A percentile compares a stretch with the other conserved stretches of the same genome.
phyloP scores from a whole-genome alignment of 2,113 vertebrate genomes.

The Tiliqua scincoides region DNA sequence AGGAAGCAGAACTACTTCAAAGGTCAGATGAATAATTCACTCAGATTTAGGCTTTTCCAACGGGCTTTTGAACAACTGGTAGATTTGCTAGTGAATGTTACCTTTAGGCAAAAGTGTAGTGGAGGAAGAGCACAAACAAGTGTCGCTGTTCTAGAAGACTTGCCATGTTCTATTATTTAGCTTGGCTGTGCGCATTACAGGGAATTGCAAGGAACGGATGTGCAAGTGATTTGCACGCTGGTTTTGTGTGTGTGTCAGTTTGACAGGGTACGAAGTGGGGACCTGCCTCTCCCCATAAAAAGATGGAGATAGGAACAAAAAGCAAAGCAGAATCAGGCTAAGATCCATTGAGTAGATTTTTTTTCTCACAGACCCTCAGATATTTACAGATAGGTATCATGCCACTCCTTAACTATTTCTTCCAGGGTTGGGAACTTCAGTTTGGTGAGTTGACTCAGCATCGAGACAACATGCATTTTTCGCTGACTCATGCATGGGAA shows the following conservation, averaged over 20 bases:
- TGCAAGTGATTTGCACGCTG: background rate
- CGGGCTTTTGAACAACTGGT: constrained; percentile 70
- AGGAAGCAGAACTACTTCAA: constrained; percentile 72
- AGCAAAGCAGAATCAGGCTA: too few species aligned
- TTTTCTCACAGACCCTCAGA: background rate
- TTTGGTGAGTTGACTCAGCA: too few species aligned
- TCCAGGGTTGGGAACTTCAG: too few species aligned
- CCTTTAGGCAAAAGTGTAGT: constrained; percentile 66
- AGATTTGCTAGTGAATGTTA: constrained; percentile 70
- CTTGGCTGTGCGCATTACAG: background rate
- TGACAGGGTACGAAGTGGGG: too few species aligned
- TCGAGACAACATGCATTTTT: too few species aligned
- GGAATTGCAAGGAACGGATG: background rate
- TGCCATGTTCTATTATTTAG: constrained; percentile 47
- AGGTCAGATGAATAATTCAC: constrained; percentile 74
- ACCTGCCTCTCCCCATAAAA: background rate
- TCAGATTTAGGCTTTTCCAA: constrained; percentile 61
- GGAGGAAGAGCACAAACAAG: constrained; percentile 53
- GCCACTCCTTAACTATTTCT: too few species aligned
- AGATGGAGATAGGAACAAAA: background rate
- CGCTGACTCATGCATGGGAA: too few species aligned
- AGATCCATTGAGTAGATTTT: too few species aligned
- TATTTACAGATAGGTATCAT: too few species aligned
- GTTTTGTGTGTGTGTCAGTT: background rate
- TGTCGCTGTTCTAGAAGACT: constrained; percentile 42